Conservation (phyloP, 2,113 vertebrate species). For the Gorsachius goisagi region DNA sequence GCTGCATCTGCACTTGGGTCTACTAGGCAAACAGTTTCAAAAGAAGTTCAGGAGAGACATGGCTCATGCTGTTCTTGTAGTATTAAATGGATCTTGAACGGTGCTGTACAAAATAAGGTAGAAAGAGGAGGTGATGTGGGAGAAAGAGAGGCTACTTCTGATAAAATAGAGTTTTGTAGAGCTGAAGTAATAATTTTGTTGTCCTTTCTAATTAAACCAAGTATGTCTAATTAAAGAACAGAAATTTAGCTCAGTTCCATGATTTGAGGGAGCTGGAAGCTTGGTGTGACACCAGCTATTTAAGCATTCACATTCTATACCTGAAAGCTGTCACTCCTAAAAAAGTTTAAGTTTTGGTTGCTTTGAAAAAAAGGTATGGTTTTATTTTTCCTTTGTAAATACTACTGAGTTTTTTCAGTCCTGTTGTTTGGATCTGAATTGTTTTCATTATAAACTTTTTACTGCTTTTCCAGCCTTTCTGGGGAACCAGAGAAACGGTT, state of each 20-base stretch:
- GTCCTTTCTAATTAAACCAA: neutral
- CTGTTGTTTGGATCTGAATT: neutral
- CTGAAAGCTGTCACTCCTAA: neutral
- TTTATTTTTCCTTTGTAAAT: neutral
- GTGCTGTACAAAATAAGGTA: neutral
- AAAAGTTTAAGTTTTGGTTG: neutral
- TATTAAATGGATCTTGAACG: neutral
- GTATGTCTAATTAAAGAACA: neutral
- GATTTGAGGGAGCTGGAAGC: neutral
- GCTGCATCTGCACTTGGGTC: neutral
- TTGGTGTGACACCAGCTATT: neutral
- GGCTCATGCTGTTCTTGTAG: rapidly evolving
- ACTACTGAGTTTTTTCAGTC: neutral
- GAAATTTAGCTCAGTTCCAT: neutral
- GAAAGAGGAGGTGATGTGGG: neutral
- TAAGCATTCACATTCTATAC: neutral
- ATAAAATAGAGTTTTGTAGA: neutral
- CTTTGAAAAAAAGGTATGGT: neutral
- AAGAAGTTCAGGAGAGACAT: neutral
- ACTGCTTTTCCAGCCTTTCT: neutral
- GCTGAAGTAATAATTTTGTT: neutral
- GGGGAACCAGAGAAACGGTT: neutral
- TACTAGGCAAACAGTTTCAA: neutral
- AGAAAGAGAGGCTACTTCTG: neutral
- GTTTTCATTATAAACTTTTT: neutral